phyloP scores from a whole-genome alignment of 1,140 invertebrate species.

The Diachasma alloeum region DNA sequence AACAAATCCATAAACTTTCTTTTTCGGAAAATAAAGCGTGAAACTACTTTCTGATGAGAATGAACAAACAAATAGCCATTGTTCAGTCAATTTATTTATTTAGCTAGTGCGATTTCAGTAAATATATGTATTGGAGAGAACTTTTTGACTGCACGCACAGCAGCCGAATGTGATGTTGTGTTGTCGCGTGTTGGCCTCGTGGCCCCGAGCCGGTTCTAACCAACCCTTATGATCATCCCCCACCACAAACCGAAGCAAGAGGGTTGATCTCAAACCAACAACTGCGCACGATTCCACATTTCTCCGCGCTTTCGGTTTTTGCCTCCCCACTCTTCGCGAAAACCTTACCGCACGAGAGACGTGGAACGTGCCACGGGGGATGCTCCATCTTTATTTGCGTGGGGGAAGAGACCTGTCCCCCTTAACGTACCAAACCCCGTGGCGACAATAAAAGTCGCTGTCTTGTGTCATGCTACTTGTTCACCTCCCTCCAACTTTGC shows the following conservation, averaged over 20 bases:
- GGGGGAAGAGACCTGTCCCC: constrained; percentile 35
- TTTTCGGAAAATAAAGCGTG: too few relatives aligned
- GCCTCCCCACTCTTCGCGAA: constrained; percentile 42
- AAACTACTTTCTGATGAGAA: too few relatives aligned
- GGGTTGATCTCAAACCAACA: constrained; percentile 29
- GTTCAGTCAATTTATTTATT: background rate
- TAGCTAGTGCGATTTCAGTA: background rate
- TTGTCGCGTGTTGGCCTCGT: constrained; percentile 56
- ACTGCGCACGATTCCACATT: constrained; percentile 14
- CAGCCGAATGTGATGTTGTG: constrained; percentile 47
- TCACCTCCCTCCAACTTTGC: background rate
- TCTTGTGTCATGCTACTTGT: constrained; percentile 23
- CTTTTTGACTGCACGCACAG: constrained; percentile 22
- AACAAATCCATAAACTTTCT: background rate
- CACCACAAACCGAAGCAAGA: constrained; percentile 33
- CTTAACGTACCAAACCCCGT: constrained; percentile 40
- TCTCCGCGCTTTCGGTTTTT: background rate
- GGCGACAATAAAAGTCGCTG: constrained; percentile 57
- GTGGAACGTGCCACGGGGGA: constrained; percentile 33
- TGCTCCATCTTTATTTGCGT: constrained; percentile 61
- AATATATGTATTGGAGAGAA: background rate
- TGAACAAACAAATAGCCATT: too few relatives aligned
- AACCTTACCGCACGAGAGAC: constrained; percentile 5
- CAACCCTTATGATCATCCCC: constrained; percentile 46
- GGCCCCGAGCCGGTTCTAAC: constrained; percentile 38